These are phyloP conservation scores for Aegotheles bennettii DNA, from an alignment of 2,113 vertebrate genomes.

Conservation along the genomic window DNA sequence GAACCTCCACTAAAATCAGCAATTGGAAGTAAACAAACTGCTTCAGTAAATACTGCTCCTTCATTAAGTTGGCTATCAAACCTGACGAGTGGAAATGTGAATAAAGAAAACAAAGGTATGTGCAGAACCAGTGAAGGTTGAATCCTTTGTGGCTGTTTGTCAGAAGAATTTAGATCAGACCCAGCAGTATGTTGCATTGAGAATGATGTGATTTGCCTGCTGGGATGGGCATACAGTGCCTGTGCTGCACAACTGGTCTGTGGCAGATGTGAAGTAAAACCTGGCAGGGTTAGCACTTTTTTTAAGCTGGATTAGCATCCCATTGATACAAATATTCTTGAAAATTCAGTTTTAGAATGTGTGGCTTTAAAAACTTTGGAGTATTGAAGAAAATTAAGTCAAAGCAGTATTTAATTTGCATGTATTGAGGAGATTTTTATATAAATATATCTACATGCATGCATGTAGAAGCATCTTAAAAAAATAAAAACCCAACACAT, in stretches of 20 bases:
- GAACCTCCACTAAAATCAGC: conserved; percentile 53
- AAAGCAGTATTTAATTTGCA: background rate
- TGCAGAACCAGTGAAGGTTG: background rate
- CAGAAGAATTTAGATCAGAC: background rate
- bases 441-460: accelerated
- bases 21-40: conserved; percentile 44
- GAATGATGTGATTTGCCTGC: background rate
- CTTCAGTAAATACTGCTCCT: conserved; percentile 54
- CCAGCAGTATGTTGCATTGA: background rate
- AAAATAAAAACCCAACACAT: background rate
- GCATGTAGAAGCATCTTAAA: no score
- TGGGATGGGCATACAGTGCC: background rate
- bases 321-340: background rate
- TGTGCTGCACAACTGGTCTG: background rate
- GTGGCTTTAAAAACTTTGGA: background rate
- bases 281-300: background rate
- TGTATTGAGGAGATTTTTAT: background rate
- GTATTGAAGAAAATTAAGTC: background rate
- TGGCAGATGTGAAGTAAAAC: background rate
- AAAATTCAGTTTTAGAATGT: background rate
- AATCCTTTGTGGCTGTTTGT: background rate
- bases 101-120: conserved; percentile 80
- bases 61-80: conserved; percentile 74
- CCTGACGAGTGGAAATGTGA: conserved; percentile 71
- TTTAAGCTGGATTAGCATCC: background rate